phyloP scores from a whole-genome alignment of 2,113 vertebrate species.

The Laticauda laticaudata region DNA sequence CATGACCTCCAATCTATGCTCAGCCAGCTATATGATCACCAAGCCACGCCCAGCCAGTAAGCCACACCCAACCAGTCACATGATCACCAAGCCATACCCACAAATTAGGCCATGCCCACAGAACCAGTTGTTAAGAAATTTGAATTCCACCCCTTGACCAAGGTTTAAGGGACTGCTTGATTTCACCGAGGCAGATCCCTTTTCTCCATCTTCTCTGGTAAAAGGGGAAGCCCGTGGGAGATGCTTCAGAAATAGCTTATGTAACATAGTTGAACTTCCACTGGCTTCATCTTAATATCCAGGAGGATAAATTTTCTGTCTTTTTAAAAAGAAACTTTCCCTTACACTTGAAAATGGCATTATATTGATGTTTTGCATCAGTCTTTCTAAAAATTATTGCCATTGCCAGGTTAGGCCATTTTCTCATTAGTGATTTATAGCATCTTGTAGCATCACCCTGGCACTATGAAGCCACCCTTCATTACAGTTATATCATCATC shows the following conservation, averaged over 20 bases:
- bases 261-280: neutral
- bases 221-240: neutral
- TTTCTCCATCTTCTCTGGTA: neutral
- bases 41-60: too few relatives aligned
- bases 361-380: neutral
- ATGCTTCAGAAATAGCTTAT: neutral
- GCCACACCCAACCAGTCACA: too few relatives aligned
- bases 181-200: neutral
- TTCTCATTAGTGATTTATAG: neutral
- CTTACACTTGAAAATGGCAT: neutral
- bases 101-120: too few relatives aligned
- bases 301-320: neutral
- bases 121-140: too few relatives aligned
- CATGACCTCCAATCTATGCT: too few relatives aligned
- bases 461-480: neutral
- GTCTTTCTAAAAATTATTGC: neutral
- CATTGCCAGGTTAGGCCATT: neutral
- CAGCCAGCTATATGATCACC: too few relatives aligned
- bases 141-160: too few relatives aligned
- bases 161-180: neutral
- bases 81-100: too few relatives aligned
- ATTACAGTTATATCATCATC: neutral
- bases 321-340: neutral
- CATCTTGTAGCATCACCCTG: neutral
- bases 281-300: neutral